phyloP scores from a whole-genome alignment of 1,140 invertebrate species.

The Leptinotarsa undecemlineata region DNA sequence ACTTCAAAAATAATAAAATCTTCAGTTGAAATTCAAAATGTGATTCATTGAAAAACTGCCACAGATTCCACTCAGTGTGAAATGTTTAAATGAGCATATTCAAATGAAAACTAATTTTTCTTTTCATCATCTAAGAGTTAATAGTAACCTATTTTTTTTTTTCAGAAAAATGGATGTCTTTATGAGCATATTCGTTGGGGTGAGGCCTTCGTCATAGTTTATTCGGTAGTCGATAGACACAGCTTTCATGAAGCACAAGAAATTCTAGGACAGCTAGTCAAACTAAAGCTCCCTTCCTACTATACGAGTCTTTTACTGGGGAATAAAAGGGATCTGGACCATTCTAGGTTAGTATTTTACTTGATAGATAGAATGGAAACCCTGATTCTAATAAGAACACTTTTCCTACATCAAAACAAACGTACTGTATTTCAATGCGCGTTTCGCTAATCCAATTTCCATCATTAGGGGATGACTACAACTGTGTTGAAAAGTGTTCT shows the following conservation, averaged over 20 bases:
- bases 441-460: too few species aligned
- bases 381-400: too few species aligned
- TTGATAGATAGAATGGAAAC: neutral
- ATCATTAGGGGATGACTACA: too few species aligned
- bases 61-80: too few species aligned
- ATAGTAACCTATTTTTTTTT: conserved; percentile 41
- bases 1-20: too few species aligned
- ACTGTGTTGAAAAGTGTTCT: too few species aligned
- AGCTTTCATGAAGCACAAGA: conserved; percentile 77
- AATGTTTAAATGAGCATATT: too few species aligned
- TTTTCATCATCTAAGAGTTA: neutral
- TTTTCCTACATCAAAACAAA: too few species aligned
- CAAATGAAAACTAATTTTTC: too few species aligned
- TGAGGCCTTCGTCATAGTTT: conserved; percentile 83
- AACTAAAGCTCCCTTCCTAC: conserved; percentile 70
- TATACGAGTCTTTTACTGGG: conserved; percentile 76
- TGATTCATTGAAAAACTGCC: too few species aligned
- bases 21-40: too few species aligned
- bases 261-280: conserved; percentile 70
- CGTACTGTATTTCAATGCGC: too few species aligned
- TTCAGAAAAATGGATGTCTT: conserved; percentile 69
- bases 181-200: conserved; percentile 81
- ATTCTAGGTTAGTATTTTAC: conserved; percentile 63
- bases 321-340: conserved; percentile 83
- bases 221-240: conserved; percentile 74